These are phyloP conservation scores for Nannoperca obscura DNA, from an alignment of 2,797 vertebrate species.

Conservation along the genomic window DNA sequence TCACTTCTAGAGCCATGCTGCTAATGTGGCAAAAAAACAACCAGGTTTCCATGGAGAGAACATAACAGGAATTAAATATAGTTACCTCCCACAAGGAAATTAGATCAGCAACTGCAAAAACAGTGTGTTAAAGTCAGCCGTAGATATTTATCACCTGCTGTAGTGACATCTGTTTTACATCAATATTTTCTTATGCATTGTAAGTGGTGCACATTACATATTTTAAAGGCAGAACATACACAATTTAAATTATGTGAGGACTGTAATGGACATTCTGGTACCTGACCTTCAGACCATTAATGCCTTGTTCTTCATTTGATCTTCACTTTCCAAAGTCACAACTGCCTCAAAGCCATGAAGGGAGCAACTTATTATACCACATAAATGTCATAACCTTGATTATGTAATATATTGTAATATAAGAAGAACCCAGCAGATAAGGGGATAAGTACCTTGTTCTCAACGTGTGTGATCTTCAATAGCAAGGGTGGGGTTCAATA, in stretches of 20 bases:
- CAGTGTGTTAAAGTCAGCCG: slow-evolving; percentile 56
- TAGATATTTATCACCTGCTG: slow-evolving; percentile 40
- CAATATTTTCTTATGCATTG: slow-evolving; percentile 18
- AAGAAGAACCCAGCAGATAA: slow-evolving; percentile 61
- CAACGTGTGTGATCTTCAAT: slow-evolving; percentile 42
- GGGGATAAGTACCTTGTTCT: slow-evolving; percentile 59
- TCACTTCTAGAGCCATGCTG: slow-evolving; percentile 46
- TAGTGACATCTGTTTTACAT: slow-evolving; percentile 26
- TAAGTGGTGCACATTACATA: slow-evolving; percentile 11
- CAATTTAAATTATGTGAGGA: slow-evolving; percentile 23
- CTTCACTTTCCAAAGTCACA: slow-evolving; percentile 58
- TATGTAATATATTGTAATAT: slow-evolving; percentile 71
- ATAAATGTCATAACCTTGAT: slow-evolving; percentile 76
- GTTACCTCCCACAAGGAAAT: slow-evolving; percentile 57
- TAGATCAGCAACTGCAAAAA: slow-evolving; percentile 77
- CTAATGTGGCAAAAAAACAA: slow-evolving; percentile 60
- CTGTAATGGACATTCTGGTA: slow-evolving; percentile 21
- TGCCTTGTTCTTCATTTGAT: slow-evolving; percentile 63
- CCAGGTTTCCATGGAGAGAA: slow-evolving; percentile 72
- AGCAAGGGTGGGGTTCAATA: slow-evolving; percentile 22
- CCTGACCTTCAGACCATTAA: slow-evolving; percentile 59
- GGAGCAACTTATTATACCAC: slow-evolving; percentile 58
- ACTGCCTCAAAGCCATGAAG: slow-evolving; percentile 46
- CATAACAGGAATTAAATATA: slow-evolving; percentile 72
- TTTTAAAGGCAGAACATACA: slow-evolving; percentile 26